Conservation (phyloP, 2,797 vertebrate species). For the Varecia variegata region DNA sequence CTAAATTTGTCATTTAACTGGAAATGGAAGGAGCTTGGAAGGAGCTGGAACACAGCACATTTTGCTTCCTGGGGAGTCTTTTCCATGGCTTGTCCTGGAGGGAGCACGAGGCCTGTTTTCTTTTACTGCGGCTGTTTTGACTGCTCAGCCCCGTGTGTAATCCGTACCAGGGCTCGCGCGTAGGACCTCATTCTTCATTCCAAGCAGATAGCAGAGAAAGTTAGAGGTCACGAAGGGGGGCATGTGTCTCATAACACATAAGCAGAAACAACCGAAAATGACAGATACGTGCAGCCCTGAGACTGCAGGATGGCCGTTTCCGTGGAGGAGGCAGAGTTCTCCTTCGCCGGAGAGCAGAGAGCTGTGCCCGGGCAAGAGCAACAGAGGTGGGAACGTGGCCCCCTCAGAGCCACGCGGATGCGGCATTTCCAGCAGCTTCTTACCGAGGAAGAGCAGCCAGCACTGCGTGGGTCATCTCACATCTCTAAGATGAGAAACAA, state of each 20-base stretch:
- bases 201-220: not conserved
- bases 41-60: not conserved
- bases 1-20: not conserved
- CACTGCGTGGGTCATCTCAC: constrained; percentile 60
- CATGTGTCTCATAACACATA: not conserved
- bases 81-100: not conserved
- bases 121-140: not conserved
- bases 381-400: fast-evolving
- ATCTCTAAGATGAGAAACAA: not conserved
- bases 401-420: fast-evolving
- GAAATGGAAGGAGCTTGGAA: not conserved
- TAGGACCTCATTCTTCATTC: not conserved
- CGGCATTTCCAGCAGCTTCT: not conserved
- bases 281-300: not conserved
- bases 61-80: not conserved
- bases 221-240: not conserved
- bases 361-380: fast-evolving
- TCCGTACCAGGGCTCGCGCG: fast-evolving
- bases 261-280: not conserved
- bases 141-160: fast-evolving
- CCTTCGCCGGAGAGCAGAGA: too few species aligned
- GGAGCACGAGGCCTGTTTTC: not conserved
- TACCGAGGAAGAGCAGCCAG: constrained; percentile 20
- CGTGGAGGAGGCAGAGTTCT: not conserved
- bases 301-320: not conserved